Conservation (phyloP, 2,113 vertebrate species). For the Gavialis gangeticus region DNA sequence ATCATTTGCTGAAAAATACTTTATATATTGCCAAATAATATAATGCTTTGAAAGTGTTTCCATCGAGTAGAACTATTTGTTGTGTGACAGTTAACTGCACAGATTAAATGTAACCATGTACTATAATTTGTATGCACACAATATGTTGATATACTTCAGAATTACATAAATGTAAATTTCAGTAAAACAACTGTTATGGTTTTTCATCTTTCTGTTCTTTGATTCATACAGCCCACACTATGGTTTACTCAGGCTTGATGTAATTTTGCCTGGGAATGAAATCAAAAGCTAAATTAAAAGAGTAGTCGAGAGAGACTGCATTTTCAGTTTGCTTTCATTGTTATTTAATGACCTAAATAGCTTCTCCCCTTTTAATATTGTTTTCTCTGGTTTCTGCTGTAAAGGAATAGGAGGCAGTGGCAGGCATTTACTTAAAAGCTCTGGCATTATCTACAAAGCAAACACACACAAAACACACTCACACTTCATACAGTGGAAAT, state of each 20-base stretch:
- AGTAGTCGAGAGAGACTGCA: background rate
- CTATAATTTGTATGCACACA: background rate
- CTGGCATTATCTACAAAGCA: background rate
- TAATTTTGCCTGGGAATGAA: background rate
- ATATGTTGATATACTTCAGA: background rate
- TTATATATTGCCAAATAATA: background rate
- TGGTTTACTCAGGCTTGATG: background rate
- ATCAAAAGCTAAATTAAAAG: slow-evolving; percentile 24
- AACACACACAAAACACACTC: background rate
- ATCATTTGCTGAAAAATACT: background rate
- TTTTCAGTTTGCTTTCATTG: background rate
- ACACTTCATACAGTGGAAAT: background rate
- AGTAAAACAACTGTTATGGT: background rate
- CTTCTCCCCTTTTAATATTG: background rate
- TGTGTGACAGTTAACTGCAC: background rate
- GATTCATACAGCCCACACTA: background rate
- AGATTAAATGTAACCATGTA: background rate
- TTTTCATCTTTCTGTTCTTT: background rate
- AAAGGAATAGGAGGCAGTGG: background rate
- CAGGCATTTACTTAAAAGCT: background rate
- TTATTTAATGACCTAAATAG: background rate
- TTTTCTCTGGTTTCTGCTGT: background rate
- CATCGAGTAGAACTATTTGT: background rate
- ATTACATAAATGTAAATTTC: background rate
- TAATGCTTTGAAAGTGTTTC: background rate